phyloP scores from a whole-genome alignment of 2,888 invertebrate genomes.

The Leptinotarsa haldemani region DNA sequence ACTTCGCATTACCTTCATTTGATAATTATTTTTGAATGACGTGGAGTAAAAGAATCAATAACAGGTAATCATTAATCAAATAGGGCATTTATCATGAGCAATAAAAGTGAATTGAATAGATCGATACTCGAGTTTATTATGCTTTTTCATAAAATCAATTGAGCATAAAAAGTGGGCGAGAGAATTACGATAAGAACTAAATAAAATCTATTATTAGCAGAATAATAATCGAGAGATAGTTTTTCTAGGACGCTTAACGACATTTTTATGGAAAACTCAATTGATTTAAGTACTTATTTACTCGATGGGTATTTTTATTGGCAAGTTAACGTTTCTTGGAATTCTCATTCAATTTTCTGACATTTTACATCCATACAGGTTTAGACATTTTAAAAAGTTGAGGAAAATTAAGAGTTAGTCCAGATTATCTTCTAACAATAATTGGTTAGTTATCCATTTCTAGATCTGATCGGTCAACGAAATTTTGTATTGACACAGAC shows the following conservation, averaged over 20 bases:
- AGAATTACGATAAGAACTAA: neutral
- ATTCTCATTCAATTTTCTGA: too few species aligned
- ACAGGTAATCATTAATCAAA: slow-evolving; percentile 14
- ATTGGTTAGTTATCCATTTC: too few species aligned
- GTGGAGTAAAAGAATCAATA: slow-evolving; percentile 6
- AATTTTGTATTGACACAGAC: too few species aligned
- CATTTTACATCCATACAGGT: too few species aligned
- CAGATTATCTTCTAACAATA: too few species aligned
- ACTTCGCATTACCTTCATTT: slow-evolving; percentile 5
- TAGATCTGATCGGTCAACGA: too few species aligned
- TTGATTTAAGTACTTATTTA: neutral
- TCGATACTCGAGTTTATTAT: neutral
- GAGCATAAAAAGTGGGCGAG: neutral
- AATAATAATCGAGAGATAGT: neutral
- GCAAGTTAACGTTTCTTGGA: too few species aligned
- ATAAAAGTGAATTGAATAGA: slow-evolving; percentile 10
- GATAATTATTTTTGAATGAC: slow-evolving; percentile 8
- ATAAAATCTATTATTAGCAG: neutral
- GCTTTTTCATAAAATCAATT: neutral
- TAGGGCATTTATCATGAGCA: neutral
- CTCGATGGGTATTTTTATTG: too few species aligned
- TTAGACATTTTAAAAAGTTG: too few species aligned
- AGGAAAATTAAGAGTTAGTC: too few species aligned
- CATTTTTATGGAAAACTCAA: neutral
- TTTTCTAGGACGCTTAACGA: neutral